Evolutionary conservation across 2,888 invertebrate genomes (phyloP), one percentile per base, ranked within the genome.

Genomic region (Seira musarum): DNA sequence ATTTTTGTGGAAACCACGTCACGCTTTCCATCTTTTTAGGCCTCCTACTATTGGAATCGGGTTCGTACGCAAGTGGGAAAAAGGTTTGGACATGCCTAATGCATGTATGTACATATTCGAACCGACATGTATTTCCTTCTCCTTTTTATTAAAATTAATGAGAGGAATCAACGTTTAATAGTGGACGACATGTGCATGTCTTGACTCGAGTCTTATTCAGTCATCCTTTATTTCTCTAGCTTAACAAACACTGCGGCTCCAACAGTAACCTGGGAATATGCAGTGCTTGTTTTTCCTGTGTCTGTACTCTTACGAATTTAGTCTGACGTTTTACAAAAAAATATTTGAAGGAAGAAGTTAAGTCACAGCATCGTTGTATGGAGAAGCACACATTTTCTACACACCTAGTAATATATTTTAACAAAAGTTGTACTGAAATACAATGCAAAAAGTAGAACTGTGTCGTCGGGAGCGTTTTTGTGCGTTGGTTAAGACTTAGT

Each of bases 61-160:
- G 5, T 40, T n/a, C n/a, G n/a, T n/a, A n/a, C n/a, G n/a, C n/a
- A n/a, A n/a, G n/a, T n/a, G n/a, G n/a, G n/a, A 40, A 13, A 40
- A 40, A 40, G 40, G 40, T n/a, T 57, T 57, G 40, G 40, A 40
- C 40, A 8, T 13, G 40, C 40, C 40, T 40, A 8, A 5, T 8
- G 40, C 40, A 40, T 13, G 6, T 8, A 40, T 57, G 17, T 15
- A 57, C 57, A 15, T 6, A 57, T 40, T 13, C 40, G 8, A 57
- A 3, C 3, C 8, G 6, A 57, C 57, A 57, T 13, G 5, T 40
- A 5, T n/a, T 13, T 3, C 6, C 57, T 57, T n/a, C 49, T 21
- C 46, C n/a, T 17, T 64, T 76, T 76, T 76, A 76, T 76, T 69
- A 76, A 76, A 69, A 76, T 76, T 76, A 69, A 76, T 69, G 76